Conservation (phyloP, 1,140 invertebrate genomes). For the Papilio aristodemus region DNA sequence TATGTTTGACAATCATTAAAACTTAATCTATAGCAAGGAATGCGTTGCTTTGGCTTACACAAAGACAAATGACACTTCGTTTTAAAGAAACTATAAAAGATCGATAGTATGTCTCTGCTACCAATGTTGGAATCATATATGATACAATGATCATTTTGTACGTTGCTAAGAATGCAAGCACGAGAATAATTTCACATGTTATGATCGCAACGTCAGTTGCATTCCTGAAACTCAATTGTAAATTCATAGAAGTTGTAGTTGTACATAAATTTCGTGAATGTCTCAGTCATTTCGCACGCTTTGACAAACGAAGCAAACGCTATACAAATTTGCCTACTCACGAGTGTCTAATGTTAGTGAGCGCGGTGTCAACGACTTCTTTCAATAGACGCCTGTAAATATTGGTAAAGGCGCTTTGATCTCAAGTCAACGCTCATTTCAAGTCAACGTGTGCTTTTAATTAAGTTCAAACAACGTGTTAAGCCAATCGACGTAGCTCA, state of each 20-base stretch:
- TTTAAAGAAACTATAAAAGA: too few species aligned
- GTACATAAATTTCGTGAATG: background rate
- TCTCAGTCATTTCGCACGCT: conserved; percentile 8
- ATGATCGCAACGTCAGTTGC: background rate
- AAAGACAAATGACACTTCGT: too few species aligned
- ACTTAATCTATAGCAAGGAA: too few species aligned
- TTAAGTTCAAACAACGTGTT: conserved; percentile 71
- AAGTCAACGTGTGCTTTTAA: conserved; percentile 63
- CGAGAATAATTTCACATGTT: too few species aligned
- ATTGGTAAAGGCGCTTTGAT: conserved; percentile 70
- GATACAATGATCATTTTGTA: too few species aligned
- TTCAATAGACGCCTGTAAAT: conserved; percentile 68
- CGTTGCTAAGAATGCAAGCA: too few species aligned
- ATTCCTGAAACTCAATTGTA: conserved; percentile 31
- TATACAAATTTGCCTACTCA: conserved; percentile 31
- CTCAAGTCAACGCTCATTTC: conserved; percentile 60
- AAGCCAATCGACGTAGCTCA: conserved; percentile 43
- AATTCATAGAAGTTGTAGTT: background rate
- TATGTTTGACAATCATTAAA: too few species aligned
- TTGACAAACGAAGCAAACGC: conserved; percentile 30
- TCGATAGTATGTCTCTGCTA: too few species aligned
- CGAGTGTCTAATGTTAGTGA: conserved; percentile 37
- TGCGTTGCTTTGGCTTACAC: too few species aligned
- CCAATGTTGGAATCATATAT: too few species aligned
- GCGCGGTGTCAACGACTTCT: conserved; percentile 62